A percentile compares a stretch with the other conserved stretches of the same genome.
phyloP scores from a whole-genome alignment of 2,888 invertebrate genomes.

The Parnassius orleans region DNA sequence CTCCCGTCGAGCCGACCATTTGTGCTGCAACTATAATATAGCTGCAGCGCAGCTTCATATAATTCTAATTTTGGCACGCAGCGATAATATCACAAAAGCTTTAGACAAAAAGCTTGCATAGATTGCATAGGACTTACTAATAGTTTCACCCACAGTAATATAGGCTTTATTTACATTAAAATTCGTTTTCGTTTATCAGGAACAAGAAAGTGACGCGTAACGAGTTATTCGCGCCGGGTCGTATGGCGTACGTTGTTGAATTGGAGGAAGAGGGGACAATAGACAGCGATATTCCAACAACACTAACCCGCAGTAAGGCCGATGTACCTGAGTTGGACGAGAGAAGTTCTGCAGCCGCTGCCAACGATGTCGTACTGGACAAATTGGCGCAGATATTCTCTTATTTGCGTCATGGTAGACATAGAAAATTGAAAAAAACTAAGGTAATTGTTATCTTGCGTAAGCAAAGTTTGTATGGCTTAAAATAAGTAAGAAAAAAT shows the following conservation, averaged over 20 bases:
- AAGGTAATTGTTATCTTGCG: conserved; percentile 60
- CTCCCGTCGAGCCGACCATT: no score
- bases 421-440: conserved; percentile 88
- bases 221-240: conserved; percentile 95
- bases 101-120: no score
- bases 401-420: conserved; percentile 92
- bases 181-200: conserved; percentile 49
- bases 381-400: conserved; percentile 98
- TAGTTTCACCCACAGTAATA: no score
- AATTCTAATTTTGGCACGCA: not conserved
- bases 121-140: no score
- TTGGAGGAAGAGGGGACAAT: conserved; percentile 88
- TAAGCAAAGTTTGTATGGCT: no score
- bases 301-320: conserved; percentile 94
- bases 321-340: conserved; percentile 90
- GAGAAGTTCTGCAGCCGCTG: conserved; percentile 69
- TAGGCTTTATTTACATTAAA: no score
- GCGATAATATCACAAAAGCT: not conserved
- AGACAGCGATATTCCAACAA: conserved; percentile 95
- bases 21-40: no score
- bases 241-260: conserved; percentile 99
- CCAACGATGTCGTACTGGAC: conserved; percentile 95
- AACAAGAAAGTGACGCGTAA: conserved; percentile 89
- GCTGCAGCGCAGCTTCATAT: no score
- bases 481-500: no score